Base-by-base conservation (phyloP, 37 sponge, comb jelly and placozoan genomes). In the Eunapius fragilis region DNA sequence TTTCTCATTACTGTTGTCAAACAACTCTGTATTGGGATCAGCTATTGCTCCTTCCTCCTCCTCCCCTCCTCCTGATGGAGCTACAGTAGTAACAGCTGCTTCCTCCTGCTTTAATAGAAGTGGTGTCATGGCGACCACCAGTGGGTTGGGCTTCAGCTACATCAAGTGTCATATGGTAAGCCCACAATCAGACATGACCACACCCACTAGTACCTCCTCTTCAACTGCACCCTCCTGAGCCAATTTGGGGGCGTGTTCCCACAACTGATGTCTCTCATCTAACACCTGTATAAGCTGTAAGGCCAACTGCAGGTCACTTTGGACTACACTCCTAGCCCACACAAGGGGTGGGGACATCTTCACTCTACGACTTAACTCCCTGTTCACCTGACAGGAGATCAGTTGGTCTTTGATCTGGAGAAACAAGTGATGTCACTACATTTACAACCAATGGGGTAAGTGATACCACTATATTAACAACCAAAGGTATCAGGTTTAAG, bases 291-390 rank as follows among this genome's bases (percentile, higher is more conserved):
- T 89, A 48, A 97, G 84, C 31, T 82, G 80, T 38, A 82, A 38
- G 14, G 85, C 73, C 75, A 77, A 79, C 30, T 82, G 73, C 25
- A 97, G 71, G 76, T 97, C 98, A 70, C 76, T 69, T 32, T 85
- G 74, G 3, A 94, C 86, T 25, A 84, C 93, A 68, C 76, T 80
- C 58, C 79, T 87, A 24, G 76, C 68, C 76, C 88, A 90, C 1
- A 89, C 41, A 6, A 82, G 82, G 6, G 80, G 80, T 22, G 86
- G 24, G 5, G 77, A 37, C 2, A 86, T 34, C 85, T 95, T 95
- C 35, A 97, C 92, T 25, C 98, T 58, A 3, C 96, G 75, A 19
- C 92, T 91, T 2, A 97, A 90, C 17, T 97, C 98, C 50, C 98
- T 76, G 85, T 97, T 97, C 37, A 89, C 86, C 82, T 85, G 87